phyloP scores from a whole-genome alignment of 2,113 vertebrate species.

The Galemys pyrenaicus region DNA sequence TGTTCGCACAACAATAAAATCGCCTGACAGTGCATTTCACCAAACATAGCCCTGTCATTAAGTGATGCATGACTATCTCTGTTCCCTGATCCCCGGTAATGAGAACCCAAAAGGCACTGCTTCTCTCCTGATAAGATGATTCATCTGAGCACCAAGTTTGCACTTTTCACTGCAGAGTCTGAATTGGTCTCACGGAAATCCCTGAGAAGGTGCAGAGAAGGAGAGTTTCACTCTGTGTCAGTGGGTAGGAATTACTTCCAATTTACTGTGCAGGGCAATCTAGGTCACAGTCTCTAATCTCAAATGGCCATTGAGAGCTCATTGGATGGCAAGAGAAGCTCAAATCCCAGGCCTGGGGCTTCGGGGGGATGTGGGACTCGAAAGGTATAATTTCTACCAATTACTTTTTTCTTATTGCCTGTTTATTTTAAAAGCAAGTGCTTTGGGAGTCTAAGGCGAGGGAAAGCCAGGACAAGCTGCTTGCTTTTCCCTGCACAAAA shows the following conservation, averaged over 20 bases:
- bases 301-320: not conserved
- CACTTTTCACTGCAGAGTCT: not conserved
- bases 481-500: not conserved
- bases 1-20: no score
- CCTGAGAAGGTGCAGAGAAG: not conserved
- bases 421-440: slow-evolving; percentile 22
- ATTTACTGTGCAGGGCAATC: not conserved
- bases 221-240: not conserved
- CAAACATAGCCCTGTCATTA: no score
- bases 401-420: not conserved
- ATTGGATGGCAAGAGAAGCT: not conserved
- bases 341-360: not conserved
- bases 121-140: no score
- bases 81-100: no score
- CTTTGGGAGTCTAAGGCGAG: not conserved
- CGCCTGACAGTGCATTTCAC: no score
- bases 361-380: not conserved
- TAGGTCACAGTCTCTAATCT: not conserved
- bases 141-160: not conserved
- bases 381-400: not conserved
- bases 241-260: not conserved
- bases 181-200: not conserved
- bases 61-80: no score
- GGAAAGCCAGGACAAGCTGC: not conserved
- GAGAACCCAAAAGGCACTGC: no score